Evolutionary conservation across 2,113 vertebrate genomes (phyloP).

Genomic region (Oriolus oriolus): DNA sequence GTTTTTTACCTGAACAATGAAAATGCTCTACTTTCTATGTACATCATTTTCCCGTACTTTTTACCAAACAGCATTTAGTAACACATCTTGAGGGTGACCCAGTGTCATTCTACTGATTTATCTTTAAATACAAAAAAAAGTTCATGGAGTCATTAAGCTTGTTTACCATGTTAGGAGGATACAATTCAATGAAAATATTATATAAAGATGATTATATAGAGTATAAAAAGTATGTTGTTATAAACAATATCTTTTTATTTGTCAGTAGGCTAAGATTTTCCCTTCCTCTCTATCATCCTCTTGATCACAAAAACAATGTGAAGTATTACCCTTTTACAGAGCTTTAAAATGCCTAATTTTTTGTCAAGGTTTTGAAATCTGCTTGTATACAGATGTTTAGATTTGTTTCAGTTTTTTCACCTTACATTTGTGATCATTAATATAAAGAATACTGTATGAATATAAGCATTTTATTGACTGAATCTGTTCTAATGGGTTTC

Average conservation of each 20-base stretch:
- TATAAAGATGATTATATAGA: not conserved
- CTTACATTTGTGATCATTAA: not conserved
- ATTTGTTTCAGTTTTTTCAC: not conserved
- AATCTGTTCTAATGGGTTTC: not conserved
- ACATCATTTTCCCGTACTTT: not conserved
- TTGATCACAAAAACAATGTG: not conserved
- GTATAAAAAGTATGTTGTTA: not conserved
- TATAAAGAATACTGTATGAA: not conserved
- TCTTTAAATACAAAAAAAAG: not conserved
- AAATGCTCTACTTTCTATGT: not conserved
- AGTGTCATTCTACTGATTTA: not conserved
- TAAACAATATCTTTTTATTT: not conserved
- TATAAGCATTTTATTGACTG: not conserved
- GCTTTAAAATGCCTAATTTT: not conserved
- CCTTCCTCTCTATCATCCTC: not conserved
- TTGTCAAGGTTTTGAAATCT: not conserved
- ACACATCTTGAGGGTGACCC: not conserved
- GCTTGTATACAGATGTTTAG: not conserved
- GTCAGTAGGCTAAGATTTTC: not conserved
- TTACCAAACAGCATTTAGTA: not conserved
- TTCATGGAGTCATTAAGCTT: not conserved
- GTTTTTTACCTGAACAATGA: not conserved
- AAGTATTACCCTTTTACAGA: not conserved
- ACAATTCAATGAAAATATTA: not conserved
- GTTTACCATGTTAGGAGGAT: not conserved